These are phyloP conservation scores for Pseudomugil gertrudae DNA, from an alignment of 2,797 vertebrate species.

Conservation along the genomic window DNA sequence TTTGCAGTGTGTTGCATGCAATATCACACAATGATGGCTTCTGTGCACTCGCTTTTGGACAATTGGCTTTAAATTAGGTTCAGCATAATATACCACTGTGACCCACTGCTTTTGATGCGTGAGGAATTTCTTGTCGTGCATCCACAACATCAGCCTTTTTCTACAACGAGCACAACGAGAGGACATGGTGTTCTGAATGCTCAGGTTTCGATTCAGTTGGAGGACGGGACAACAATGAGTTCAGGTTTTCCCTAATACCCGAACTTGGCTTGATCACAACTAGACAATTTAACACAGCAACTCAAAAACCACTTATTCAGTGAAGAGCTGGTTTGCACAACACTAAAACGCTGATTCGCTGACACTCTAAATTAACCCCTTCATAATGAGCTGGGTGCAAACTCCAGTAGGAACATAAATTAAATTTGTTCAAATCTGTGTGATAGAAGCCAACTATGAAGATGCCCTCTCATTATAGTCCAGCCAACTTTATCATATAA, in stretches of 20 bases:
- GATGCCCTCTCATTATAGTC: background rate
- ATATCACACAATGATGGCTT: conserved; percentile 37
- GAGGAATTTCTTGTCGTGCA: conserved; percentile 20
- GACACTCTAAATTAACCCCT: conserved; percentile 5
- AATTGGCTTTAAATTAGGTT: conserved; percentile 16
- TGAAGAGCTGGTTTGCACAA: background rate
- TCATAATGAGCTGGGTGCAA: background rate
- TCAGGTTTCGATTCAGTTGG: conserved; percentile 43
- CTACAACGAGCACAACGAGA: conserved; percentile 3
- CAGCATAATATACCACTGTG: background rate
- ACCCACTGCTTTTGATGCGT: conserved; percentile 1
- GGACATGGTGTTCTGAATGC: conserved; percentile 38
- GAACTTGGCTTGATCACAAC: background rate
- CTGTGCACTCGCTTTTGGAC: conserved; percentile 22
- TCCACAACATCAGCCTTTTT: conserved; percentile 17
- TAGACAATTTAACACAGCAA: background rate
- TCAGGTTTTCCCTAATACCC: conserved; percentile 3
- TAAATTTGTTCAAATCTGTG: background rate
- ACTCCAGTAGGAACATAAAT: conserved; percentile 1
- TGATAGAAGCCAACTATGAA: background rate
- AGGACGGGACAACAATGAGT: conserved; percentile 30
- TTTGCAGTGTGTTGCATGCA: conserved; percentile 12
- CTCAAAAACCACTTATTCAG: background rate
- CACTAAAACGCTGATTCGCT: conserved; percentile 15
- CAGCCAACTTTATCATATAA: background rate